Percentiles rank a stretch among this genome's conserved stretches.
Evolutionary conservation across 2,113 vertebrate species (phyloP).

Genomic region (Pelmatolapia mariae): DNA sequence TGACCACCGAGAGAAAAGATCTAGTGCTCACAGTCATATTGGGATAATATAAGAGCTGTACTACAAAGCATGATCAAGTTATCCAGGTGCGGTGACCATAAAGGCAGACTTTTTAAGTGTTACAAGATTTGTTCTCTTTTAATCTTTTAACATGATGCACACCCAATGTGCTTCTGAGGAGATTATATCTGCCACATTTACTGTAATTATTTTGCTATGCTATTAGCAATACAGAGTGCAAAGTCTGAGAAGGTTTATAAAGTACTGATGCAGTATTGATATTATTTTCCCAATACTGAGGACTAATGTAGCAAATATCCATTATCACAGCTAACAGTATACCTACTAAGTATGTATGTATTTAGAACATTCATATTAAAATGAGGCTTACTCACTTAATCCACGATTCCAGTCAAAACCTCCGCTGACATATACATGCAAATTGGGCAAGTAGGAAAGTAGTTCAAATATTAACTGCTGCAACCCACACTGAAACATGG

Average conservation of each 20-base stretch:
- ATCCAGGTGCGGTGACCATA: not conserved
- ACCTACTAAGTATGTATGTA: not conserved
- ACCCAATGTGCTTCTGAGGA: not conserved
- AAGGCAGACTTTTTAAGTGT: not conserved
- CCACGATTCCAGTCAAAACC: not conserved
- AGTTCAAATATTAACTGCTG: not conserved
- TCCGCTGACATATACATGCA: not conserved
- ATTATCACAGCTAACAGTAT: not conserved
- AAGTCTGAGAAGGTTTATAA: not conserved
- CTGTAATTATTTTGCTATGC: not conserved
- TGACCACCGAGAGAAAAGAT: not conserved
- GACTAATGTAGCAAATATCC: not conserved
- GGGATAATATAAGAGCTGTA: not conserved
- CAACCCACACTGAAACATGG: not conserved
- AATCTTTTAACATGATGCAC: not conserved
- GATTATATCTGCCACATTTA: not conserved
- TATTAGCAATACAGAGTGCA: not conserved
- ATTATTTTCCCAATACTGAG: not conserved
- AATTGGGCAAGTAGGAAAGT: not conserved
- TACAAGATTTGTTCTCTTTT: not conserved
- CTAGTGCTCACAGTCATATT: not conserved
- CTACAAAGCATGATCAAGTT: not conserved
- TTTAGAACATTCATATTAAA: not conserved
- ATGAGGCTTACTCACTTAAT: not conserved
- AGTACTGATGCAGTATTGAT: not conserved